Conservation (phyloP, 2,888 invertebrate genomes). For the Reticulitermes lucifugus region DNA sequence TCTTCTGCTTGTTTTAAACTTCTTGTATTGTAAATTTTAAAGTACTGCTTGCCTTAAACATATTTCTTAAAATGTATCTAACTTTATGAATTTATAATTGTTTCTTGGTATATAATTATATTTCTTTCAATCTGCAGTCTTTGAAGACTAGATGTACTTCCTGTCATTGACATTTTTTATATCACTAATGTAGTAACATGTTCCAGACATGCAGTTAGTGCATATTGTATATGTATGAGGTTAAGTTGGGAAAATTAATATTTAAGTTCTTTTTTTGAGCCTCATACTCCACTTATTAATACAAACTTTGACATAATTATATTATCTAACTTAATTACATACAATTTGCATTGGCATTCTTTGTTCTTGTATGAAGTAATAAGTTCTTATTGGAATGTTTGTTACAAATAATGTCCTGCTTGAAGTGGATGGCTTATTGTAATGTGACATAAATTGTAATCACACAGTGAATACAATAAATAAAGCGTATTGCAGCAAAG, state of each 20-base stretch:
- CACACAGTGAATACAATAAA: not conserved
- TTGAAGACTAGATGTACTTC: too few relatives aligned
- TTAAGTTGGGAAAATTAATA: not conserved
- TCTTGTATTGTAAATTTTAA: conserved; percentile 33
- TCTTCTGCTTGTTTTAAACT: conserved; percentile 44
- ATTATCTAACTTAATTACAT: not conserved
- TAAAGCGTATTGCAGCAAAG: not conserved
- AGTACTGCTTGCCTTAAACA: conserved; percentile 38
- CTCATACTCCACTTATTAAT: not conserved
- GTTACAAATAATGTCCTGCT: conserved; percentile 3
- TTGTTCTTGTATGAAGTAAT: too few relatives aligned
- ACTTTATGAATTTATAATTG: not conserved
- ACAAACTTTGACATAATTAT: not conserved
- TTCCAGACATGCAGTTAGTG: too few relatives aligned
- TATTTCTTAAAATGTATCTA: conserved; percentile 19
- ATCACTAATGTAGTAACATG: too few relatives aligned
- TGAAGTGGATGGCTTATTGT: not conserved
- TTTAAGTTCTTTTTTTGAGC: not conserved
- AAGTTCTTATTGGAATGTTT: not conserved
- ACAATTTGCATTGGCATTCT: not conserved
- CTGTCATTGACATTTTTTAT: too few relatives aligned
- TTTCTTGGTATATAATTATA: not conserved
- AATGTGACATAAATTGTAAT: not conserved
- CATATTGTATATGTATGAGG: not conserved
- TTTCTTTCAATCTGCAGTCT: too few relatives aligned